Conservation (phyloP, 2,797 vertebrate species). For the Diplodus puntazzo region DNA sequence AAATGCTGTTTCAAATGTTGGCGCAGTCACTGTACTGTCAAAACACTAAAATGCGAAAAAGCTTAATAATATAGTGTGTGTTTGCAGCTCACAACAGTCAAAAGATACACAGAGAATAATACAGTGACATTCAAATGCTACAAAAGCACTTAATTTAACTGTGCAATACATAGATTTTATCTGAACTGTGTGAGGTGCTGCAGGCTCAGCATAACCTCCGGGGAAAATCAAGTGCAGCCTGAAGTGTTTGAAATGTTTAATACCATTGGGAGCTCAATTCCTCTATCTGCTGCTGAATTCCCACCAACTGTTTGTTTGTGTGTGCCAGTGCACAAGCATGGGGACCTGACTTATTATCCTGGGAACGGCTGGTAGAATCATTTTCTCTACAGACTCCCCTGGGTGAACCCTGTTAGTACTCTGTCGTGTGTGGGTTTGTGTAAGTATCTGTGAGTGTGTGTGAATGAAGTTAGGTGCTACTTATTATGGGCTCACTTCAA, state of each 20-base stretch:
- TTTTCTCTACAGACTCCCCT: slow-evolving; percentile 65
- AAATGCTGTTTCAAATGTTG: background rate
- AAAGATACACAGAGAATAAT: slow-evolving; percentile 14
- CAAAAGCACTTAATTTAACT: slow-evolving; percentile 35
- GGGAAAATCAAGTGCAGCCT: slow-evolving; percentile 65
- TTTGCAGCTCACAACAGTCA: slow-evolving; percentile 7
- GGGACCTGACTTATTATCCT: slow-evolving; percentile 61
- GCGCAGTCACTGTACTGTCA: background rate
- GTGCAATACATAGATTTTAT: slow-evolving; percentile 34
- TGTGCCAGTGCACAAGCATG: slow-evolving; percentile 32
- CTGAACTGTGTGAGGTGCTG: slow-evolving; percentile 39
- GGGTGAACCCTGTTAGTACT: slow-evolving; percentile 61
- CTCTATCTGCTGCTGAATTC: slow-evolving; percentile 54
- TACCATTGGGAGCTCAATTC: slow-evolving; percentile 58
- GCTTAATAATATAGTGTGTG: background rate
- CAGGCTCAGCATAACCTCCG: slow-evolving; percentile 23
- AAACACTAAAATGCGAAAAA: background rate
- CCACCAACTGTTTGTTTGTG: slow-evolving; percentile 44
- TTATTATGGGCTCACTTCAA: slow-evolving; percentile 29
- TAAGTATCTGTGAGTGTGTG: slow-evolving; percentile 36
- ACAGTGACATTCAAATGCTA: slow-evolving; percentile 22
- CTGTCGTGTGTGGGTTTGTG: slow-evolving; percentile 38
- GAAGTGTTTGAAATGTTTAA: slow-evolving; percentile 73
- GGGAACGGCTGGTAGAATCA: slow-evolving; percentile 55
- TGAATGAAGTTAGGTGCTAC: slow-evolving; percentile 33